Evolutionary conservation across 2,888 invertebrate species (phyloP).

Genomic region (Mactromeris polynyma): DNA sequence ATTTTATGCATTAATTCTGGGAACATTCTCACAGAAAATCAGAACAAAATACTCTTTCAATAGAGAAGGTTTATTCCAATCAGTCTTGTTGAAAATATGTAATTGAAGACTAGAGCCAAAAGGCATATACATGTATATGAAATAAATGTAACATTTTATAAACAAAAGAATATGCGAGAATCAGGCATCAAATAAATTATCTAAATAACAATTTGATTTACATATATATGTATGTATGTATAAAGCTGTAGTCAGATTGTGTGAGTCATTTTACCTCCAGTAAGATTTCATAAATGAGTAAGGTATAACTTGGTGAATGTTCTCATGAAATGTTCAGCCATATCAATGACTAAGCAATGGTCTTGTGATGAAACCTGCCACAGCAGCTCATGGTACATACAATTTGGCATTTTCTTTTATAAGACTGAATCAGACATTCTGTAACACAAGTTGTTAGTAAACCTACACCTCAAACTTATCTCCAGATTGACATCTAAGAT

Average conservation of each 20-base stretch:
- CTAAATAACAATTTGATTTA: background rate
- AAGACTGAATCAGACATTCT: background rate
- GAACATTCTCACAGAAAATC: background rate
- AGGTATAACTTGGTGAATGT: background rate
- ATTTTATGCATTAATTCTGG: conserved; percentile 1
- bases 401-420: background rate
- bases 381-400: background rate
- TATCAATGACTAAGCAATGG: background rate
- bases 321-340: background rate
- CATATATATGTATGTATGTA: background rate
- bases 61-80: background rate
- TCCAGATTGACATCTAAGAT: background rate
- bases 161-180: background rate
- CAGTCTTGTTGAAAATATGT: background rate
- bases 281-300: background rate
- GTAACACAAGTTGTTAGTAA: background rate
- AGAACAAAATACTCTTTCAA: background rate
- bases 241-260: background rate
- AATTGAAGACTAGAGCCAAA: background rate
- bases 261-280: background rate
- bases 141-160: background rate
- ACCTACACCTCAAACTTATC: background rate
- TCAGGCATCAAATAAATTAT: background rate
- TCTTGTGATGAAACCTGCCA: background rate
- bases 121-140: background rate